A percentile compares a stretch with the other conserved stretches of the same genome.
Evolutionary conservation across 2,888 invertebrate species (phyloP).

Genomic region (Nectonema munidae): DNA sequence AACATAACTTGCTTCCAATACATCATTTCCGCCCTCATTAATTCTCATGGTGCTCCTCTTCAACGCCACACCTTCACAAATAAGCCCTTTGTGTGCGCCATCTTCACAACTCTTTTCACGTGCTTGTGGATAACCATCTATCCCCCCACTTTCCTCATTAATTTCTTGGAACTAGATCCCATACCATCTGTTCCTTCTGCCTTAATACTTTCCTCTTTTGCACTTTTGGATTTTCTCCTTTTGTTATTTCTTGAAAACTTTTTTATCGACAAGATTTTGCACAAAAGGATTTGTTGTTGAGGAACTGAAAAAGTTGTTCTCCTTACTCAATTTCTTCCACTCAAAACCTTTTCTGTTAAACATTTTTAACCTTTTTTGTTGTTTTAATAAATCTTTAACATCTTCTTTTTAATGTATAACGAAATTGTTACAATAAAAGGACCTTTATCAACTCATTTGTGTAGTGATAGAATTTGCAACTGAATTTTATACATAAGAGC

Average conservation of each 20-base stretch:
- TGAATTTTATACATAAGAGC: too few relatives aligned
- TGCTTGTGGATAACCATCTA: conserved; percentile 22
- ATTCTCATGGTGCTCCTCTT: conserved; percentile 42
- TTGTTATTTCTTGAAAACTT: conserved; percentile 2
- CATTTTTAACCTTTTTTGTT: too few relatives aligned
- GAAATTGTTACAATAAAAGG: too few relatives aligned
- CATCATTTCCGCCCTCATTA: conserved; percentile 37
- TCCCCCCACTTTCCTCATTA: conserved; percentile 20
- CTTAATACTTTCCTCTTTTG: conserved; percentile 10
- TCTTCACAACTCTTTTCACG: too few relatives aligned
- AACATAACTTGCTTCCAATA: conserved; percentile 40
- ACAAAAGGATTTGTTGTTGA: too few relatives aligned
- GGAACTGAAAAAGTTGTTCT: too few relatives aligned
- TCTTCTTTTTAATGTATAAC: too few relatives aligned
- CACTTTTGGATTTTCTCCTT: conserved; percentile 12
- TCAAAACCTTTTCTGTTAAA: too few relatives aligned
- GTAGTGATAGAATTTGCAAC: too few relatives aligned
- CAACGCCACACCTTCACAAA: conserved; percentile 33
- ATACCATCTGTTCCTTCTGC: conserved; percentile 12
- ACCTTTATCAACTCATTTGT: too few relatives aligned
- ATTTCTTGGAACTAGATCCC: conserved; percentile 19
- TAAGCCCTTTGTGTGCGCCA: not conserved
- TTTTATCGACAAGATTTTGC: conserved; percentile 12
- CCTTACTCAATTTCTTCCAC: too few relatives aligned
- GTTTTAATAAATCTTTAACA: too few relatives aligned